A percentile compares a stretch with the other conserved stretches of the same genome.
Evolutionary conservation across 2,113 vertebrate genomes (phyloP).

Genomic region (Salvator merianae): DNA sequence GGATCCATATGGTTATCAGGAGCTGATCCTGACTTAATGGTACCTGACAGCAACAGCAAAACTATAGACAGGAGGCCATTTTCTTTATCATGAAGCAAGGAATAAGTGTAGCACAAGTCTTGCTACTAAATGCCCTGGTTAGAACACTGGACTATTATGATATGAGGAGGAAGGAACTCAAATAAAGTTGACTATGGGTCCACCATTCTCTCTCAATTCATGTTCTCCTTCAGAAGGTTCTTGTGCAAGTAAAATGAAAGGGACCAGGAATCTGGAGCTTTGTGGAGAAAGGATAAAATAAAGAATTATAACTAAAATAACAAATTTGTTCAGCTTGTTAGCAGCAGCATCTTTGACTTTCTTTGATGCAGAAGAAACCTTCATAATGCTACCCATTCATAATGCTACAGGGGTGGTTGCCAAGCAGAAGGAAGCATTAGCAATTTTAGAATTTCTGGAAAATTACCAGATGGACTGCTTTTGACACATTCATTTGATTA

Average conservation of each 20-base stretch:
- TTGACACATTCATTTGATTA: constrained; percentile 26
- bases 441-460: constrained; percentile 21
- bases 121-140: too few species aligned
- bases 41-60: too few species aligned
- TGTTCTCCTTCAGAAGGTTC: background rate
- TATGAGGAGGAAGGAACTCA: background rate
- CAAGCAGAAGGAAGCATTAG: rapidly evolving
- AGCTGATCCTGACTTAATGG: too few species aligned
- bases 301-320: background rate
- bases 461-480: background rate
- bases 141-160: background rate
- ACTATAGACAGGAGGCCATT: background rate
- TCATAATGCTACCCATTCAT: background rate
- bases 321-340: background rate
- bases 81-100: background rate
- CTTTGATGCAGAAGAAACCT: background rate
- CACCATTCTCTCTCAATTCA: background rate
- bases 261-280: background rate
- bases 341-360: background rate
- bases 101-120: background rate
- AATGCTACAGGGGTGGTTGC: background rate
- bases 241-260: background rate
- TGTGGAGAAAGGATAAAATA: constrained; percentile 15
- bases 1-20: too few species aligned
- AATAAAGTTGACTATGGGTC: background rate